Conservation (phyloP, 1,140 invertebrate species). For the Papilio aristodemus region DNA sequence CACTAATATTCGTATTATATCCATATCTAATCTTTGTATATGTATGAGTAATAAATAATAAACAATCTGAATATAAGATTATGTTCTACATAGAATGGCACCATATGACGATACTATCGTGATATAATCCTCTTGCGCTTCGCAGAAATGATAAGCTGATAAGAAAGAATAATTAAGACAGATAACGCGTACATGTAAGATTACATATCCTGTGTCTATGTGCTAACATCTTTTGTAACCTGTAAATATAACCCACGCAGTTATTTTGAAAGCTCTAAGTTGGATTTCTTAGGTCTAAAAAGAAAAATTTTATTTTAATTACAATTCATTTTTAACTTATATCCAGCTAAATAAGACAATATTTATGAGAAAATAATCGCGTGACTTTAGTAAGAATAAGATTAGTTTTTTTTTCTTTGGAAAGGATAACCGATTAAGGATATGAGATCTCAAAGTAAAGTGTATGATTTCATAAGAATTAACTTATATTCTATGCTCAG, state of each 20-base stretch:
- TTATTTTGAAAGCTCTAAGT: not conserved
- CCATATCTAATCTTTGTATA: too few relatives aligned
- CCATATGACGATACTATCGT: conserved; percentile 37
- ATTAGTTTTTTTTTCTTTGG: too few relatives aligned
- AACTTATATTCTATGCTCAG: not conserved
- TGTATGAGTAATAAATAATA: not conserved
- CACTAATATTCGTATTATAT: too few relatives aligned
- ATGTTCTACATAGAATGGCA: not conserved
- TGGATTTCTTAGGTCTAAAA: too few relatives aligned
- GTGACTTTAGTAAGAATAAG: too few relatives aligned
- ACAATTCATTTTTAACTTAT: too few relatives aligned
- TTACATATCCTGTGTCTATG: conserved; percentile 14
- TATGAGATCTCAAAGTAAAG: too few relatives aligned
- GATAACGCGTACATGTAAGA: conserved; percentile 34
- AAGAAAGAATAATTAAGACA: conserved; percentile 44
- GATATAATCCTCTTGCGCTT: conserved; percentile 32
- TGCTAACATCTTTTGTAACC: conserved; percentile 3
- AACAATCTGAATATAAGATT: not conserved
- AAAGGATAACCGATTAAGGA: too few relatives aligned
- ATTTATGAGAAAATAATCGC: too few relatives aligned
- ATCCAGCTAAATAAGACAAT: too few relatives aligned
- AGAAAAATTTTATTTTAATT: too few relatives aligned
- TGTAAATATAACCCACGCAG: not conserved
- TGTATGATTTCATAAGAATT: too few relatives aligned
- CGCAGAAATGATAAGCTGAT: conserved; percentile 49